Percentiles rank a stretch among this genome's conserved stretches.
Evolutionary conservation across 2,888 invertebrate species (phyloP).

Genomic region (Caenorhabditis sulstoni): DNA sequence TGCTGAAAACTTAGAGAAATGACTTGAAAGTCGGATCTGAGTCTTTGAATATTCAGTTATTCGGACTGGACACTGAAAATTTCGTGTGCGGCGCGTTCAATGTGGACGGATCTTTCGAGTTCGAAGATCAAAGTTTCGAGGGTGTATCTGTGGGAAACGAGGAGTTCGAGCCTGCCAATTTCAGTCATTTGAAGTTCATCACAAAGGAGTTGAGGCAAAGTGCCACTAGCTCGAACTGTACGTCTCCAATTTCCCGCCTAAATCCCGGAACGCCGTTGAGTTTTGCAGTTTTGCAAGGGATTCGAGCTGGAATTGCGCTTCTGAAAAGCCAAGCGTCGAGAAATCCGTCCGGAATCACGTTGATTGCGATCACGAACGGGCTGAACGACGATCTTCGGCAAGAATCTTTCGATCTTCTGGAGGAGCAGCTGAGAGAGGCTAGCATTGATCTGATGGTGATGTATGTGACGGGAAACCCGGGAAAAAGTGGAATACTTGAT

Average conservation of each 20-base stretch:
- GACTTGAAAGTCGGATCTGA: not conserved
- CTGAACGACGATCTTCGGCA: constrained; percentile 23
- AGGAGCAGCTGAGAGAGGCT: not conserved
- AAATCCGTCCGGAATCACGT: constrained; percentile 18
- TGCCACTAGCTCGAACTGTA: not conserved
- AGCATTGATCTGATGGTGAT: constrained; percentile 29
- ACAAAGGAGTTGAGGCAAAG: constrained; percentile 33
- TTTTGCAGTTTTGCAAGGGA: constrained; percentile 21
- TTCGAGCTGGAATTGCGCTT: constrained; percentile 15
- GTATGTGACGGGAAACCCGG: constrained; percentile 4
- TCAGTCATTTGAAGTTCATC: constrained; percentile 39
- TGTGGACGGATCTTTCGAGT: not conserved
- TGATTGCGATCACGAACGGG: constrained; percentile 40
- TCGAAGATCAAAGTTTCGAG: not conserved
- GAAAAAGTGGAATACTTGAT: not conserved
- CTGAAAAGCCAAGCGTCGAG: not conserved
- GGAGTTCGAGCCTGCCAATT: constrained; percentile 18
- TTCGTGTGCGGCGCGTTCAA: constrained; percentile 29
- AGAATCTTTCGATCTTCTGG: constrained; percentile 22
- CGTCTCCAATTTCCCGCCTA: too few relatives aligned
- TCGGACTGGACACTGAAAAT: constrained; percentile 23
- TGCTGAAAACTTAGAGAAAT: not conserved
- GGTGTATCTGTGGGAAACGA: constrained; percentile 2
- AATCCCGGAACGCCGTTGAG: too few relatives aligned
- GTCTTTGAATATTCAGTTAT: constrained; percentile 32